Evolutionary conservation across 2,797 vertebrate genomes (phyloP).

Genomic region (Holocentrus rufus): DNA sequence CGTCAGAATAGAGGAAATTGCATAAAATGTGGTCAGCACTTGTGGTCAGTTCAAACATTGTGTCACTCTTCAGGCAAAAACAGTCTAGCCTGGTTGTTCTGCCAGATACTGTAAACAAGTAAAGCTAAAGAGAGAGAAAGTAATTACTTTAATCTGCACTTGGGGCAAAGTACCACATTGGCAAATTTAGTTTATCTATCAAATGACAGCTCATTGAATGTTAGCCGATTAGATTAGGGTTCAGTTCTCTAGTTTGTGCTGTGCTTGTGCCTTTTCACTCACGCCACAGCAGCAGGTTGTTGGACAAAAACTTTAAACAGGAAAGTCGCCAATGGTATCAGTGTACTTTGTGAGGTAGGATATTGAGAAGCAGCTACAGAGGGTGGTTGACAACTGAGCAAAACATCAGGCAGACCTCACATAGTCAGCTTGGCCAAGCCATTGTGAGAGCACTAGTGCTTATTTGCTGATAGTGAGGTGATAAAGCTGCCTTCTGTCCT

Average conservation of each 20-base stretch:
- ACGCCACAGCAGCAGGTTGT: neutral
- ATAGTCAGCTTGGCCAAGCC: neutral
- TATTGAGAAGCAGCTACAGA: neutral
- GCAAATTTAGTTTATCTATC: slow-evolving; percentile 7
- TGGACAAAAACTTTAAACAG: neutral
- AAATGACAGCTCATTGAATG: neutral
- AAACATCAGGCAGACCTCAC: neutral
- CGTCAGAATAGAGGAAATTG: neutral
- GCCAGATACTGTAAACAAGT: neutral
- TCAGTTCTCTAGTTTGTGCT: neutral
- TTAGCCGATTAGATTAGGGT: slow-evolving; percentile 7
- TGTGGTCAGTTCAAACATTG: neutral
- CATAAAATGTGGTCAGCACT: neutral
- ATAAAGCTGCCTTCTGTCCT: neutral
- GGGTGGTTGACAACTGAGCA: neutral
- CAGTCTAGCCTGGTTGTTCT: neutral
- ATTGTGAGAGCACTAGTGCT: neutral
- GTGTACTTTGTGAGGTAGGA: neutral
- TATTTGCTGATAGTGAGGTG: neutral
- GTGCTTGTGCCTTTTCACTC: neutral
- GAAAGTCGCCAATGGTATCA: no score
- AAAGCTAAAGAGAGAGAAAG: neutral
- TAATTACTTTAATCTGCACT: neutral
- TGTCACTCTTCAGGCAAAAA: slow-evolving; percentile 1
- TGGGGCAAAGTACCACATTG: neutral